phyloP scores from a whole-genome alignment of 1,140 invertebrate species.

The Centruroides vittatus region DNA sequence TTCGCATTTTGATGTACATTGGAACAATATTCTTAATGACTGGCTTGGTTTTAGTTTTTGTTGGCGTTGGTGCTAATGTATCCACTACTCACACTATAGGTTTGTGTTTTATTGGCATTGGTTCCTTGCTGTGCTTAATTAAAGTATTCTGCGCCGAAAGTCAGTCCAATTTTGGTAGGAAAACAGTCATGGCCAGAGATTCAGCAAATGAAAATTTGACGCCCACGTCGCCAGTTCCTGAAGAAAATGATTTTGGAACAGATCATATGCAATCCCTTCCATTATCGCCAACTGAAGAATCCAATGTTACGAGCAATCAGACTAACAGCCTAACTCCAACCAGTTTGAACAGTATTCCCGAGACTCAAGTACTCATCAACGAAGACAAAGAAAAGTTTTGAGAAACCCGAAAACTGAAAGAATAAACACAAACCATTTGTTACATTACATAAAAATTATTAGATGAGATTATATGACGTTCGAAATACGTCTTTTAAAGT shows the following conservation, averaged over 20 bases:
- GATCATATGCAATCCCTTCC: conserved; percentile 1
- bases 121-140: conserved; percentile 16
- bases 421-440: too few relatives aligned
- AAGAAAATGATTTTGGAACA: conserved; percentile 5
- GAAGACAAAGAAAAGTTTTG: conserved; percentile 2
- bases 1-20: conserved; percentile 16
- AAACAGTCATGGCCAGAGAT: neutral
- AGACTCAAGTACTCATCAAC: conserved; percentile 13
- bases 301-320: neutral
- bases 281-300: neutral
- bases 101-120: conserved; percentile 16
- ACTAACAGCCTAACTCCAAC: conserved; percentile 10
- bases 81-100: conserved; percentile 15
- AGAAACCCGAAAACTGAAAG: neutral
- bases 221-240: conserved; percentile 1
- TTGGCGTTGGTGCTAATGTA: conserved; percentile 16
- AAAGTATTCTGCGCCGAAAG: conserved; percentile 14
- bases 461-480: too few relatives aligned
- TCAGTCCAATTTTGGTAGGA: conserved; percentile 1
- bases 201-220: neutral
- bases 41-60: conserved; percentile 17
- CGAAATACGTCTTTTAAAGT: too few relatives aligned
- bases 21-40: conserved; percentile 16
- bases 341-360: conserved; percentile 13
- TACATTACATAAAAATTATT: too few relatives aligned